Conservation (phyloP, 2,888 invertebrate genomes). For the Frankliniella fusca region DNA sequence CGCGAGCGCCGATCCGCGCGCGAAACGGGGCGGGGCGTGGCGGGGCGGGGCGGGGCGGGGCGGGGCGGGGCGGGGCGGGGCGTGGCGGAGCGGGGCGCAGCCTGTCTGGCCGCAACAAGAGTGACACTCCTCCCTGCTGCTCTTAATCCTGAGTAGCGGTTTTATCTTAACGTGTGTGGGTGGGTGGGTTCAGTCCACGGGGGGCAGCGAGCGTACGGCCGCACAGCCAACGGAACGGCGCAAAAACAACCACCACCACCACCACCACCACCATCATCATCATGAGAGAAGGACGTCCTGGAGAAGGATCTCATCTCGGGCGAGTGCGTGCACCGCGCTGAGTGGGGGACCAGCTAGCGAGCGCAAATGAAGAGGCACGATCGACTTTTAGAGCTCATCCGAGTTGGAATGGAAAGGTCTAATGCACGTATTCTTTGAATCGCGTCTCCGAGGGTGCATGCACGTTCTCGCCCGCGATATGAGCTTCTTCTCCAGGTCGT, state of each 20-base stretch:
- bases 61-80: not conserved
- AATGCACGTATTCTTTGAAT: no score
- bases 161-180: conserved; percentile 5
- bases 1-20: not conserved
- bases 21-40: not conserved
- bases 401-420: no score
- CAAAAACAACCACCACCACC: not conserved
- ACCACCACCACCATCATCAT: no score
- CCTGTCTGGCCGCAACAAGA: not conserved
- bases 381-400: no score
- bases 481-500: no score
- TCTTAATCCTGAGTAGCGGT: conserved; percentile 1
- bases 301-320: no score
- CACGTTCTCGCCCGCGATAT: no score
- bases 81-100: not conserved
- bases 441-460: no score
- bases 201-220: not conserved
- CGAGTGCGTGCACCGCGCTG: no score
- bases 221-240: not conserved
- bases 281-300: no score
- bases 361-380: no score
- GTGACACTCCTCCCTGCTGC: not conserved
- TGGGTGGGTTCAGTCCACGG: not conserved
- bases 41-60: not conserved
- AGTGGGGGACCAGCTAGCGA: no score